phyloP scores from a whole-genome alignment of 2,113 vertebrate species.

The Entosphenus tridentatus region DNA sequence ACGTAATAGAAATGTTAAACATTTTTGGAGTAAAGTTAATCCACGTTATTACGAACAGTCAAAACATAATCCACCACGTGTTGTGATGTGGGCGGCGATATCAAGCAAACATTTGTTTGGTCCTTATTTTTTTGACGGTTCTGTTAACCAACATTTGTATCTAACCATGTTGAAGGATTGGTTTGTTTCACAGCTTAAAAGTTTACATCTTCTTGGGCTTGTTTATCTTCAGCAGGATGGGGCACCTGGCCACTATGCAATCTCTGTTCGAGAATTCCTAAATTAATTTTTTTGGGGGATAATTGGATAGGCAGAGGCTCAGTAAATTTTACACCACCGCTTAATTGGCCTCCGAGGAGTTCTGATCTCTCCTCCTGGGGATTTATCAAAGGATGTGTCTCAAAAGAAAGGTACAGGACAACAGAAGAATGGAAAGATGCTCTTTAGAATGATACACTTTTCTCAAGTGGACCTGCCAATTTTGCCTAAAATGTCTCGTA shows the following conservation, averaged over 20 bases:
- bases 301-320: neutral
- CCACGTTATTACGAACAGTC: neutral
- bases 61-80: neutral
- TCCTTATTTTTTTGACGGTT: neutral
- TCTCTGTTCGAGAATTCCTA: neutral
- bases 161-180: neutral
- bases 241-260: neutral
- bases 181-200: neutral
- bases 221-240: neutral
- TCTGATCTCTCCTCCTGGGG: neutral
- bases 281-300: neutral
- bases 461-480: too few species aligned
- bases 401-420: neutral
- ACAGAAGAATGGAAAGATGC: too few species aligned
- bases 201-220: constrained; percentile 1
- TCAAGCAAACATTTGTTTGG: neutral
- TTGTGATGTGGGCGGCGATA: neutral
- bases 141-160: neutral
- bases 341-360: neutral
- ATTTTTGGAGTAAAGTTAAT: constrained; percentile 4
- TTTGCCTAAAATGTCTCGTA: too few species aligned
- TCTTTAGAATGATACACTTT: too few species aligned
- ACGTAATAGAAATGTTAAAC: neutral
- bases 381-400: neutral
- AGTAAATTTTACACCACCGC: neutral